Evolutionary conservation across 2,888 invertebrate species (phyloP).

Genomic region (Oligia fasciuncula): DNA sequence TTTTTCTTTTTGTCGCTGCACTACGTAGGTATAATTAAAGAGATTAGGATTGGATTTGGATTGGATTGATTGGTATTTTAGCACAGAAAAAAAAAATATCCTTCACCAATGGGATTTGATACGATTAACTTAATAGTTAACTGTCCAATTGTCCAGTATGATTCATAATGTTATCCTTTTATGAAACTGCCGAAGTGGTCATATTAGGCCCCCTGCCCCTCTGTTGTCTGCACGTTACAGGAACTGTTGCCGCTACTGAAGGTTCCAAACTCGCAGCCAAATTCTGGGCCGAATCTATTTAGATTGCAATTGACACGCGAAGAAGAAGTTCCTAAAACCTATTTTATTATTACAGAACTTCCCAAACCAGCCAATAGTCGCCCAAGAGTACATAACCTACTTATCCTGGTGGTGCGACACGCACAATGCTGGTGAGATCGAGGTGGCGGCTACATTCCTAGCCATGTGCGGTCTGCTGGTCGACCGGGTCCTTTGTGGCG

Average conservation of each 20-base stretch:
- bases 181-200: too few relatives aligned
- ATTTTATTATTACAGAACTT: slow-evolving; percentile 74
- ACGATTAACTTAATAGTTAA: too few relatives aligned
- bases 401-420: slow-evolving; percentile 79
- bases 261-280: not conserved
- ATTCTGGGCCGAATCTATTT: not conserved
- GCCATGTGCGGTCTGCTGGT: slow-evolving; percentile 79
- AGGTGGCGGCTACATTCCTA: slow-evolving; percentile 80
- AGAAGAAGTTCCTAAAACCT: not conserved
- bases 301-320: not conserved
- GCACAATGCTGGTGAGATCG: slow-evolving; percentile 73
- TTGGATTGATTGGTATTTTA: too few relatives aligned
- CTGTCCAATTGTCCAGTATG: too few relatives aligned
- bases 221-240: too few relatives aligned
- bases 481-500: slow-evolving; percentile 71
- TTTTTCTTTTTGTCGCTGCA: too few relatives aligned
- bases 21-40: too few relatives aligned
- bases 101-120: too few relatives aligned
- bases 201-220: too few relatives aligned
- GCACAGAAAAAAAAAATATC: too few relatives aligned
- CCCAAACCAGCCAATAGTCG: slow-evolving; percentile 77
- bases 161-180: too few relatives aligned
- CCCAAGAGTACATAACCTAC: slow-evolving; percentile 82
- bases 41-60: too few relatives aligned
- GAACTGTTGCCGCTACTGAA: not conserved